These are phyloP conservation scores for Leptonema lineaticorne DNA, from an alignment of 1,140 invertebrate species.

Conservation along the genomic window DNA sequence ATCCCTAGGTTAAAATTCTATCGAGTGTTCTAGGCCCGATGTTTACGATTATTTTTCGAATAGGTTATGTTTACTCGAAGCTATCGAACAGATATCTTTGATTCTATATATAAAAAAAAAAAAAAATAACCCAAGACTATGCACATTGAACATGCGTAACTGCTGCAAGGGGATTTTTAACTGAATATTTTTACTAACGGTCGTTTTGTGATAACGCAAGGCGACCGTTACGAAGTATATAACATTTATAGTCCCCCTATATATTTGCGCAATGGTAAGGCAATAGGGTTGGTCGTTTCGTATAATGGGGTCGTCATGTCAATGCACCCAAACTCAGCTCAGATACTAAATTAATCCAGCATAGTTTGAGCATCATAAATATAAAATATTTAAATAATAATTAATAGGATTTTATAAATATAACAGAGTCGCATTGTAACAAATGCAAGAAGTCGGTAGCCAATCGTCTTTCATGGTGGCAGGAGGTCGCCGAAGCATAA, in stretches of 20 bases:
- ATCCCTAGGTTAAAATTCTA: slow-evolving; percentile 33
- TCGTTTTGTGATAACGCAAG: slow-evolving; percentile 40
- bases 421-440: no score
- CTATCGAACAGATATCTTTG: slow-evolving; percentile 8
- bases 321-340: slow-evolving; percentile 14
- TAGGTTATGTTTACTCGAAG: slow-evolving; percentile 34
- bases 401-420: no score
- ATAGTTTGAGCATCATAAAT: no score
- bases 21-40: slow-evolving; percentile 33
- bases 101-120: no score
- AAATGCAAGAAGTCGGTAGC: neutral
- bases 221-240: slow-evolving; percentile 37
- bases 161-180: neutral
- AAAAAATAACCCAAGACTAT: neutral
- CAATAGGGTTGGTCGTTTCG: slow-evolving; percentile 30
- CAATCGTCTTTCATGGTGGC: slow-evolving; percentile 6
- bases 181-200: slow-evolving; percentile 23
- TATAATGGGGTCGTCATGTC: slow-evolving; percentile 38
- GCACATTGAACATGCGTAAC: neutral
- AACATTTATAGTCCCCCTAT: neutral
- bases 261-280: neutral
- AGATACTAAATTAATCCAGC: no score
- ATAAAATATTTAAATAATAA: no score
- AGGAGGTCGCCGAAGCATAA: slow-evolving; percentile 33
- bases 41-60: slow-evolving; percentile 36